phyloP scores from a whole-genome alignment of 2,888 invertebrate species.

The Rhogogaster chlorosoma region DNA sequence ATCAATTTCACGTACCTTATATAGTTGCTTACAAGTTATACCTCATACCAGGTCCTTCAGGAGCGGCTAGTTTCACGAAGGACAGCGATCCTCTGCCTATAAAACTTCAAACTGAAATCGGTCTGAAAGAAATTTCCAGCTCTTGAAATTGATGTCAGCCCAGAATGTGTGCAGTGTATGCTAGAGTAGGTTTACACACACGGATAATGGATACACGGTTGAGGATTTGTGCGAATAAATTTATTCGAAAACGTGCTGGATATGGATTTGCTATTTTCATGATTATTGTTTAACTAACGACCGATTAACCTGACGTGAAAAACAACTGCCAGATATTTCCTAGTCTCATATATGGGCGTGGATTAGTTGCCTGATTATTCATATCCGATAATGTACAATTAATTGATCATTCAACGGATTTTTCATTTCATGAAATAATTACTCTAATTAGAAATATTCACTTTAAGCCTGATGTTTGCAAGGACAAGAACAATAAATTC shows the following conservation, averaged over 20 bases:
- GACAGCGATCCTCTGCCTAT: background rate
- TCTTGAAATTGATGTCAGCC: too few species aligned
- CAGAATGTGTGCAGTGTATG: background rate
- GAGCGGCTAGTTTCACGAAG: background rate
- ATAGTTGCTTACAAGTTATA: background rate
- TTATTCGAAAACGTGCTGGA: background rate
- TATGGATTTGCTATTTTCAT: background rate
- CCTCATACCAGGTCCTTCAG: background rate
- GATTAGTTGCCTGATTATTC: background rate
- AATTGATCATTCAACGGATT: background rate
- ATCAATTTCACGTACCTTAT: background rate
- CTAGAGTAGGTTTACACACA: background rate
- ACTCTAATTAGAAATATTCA: background rate
- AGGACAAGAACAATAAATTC: slow-evolving; percentile 68
- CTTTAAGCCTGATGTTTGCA: slow-evolving; percentile 62
- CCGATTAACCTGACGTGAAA: background rate
- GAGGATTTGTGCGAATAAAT: background rate
- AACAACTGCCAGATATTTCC: background rate
- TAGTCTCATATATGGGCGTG: background rate
- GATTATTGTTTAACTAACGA: background rate
- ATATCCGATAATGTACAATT: background rate
- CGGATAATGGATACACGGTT: background rate
- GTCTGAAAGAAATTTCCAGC: background rate
- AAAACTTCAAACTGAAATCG: background rate
- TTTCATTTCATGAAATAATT: background rate